Base-by-base conservation (phyloP, 2,113 vertebrate genomes). In the Gymnorhina tibicen region DNA sequence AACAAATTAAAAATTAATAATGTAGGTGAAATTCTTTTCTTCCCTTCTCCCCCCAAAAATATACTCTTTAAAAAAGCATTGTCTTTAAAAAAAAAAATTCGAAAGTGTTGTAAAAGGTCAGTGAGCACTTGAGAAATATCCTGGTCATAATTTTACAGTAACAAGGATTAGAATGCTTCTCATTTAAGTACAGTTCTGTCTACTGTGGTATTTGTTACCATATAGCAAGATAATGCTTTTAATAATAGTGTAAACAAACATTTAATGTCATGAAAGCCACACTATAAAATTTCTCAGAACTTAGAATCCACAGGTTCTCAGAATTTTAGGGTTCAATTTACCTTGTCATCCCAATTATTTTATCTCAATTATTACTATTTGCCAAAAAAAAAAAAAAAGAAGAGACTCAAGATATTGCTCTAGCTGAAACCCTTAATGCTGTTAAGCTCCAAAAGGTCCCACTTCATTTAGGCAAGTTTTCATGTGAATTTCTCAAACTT, bases 1-100 rank as follows among this genome's bases (percentile, higher is more conserved):
- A 99, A 99, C 98, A 99, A 99, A 97, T 97, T 99, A 97, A 99
- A 99, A 98, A 98, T 99, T 97, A 99, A 99, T 97, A 99, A 99
- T 96, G 99, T 99, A 98, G 93, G 98, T 98, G 50, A 76, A 53
- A 79, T 82, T 55, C 7, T 63, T 56, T 37, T 74, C 33, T 37
- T 27, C 16, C 8, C 26, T 6, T 8, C 4, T 13, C 10, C 15
- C 17, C 26, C 10, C 0, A 47, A 80, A 81, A 74, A 28, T 49
- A 0, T 46, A 42, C 17, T 69, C 62, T 89, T 85, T 81, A 5
- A 16, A 35, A 58, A 58, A 23, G 7, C 24, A 63, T 28, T 85
- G 49, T 72, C 20, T 32, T 42, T 26, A 16, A 42, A 74, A 46
- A 73, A 73, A 21, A 18, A 35, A 28, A 13, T 11, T 6, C 0